Evolutionary conservation across 2,797 vertebrate genomes (phyloP), one percentile per base, ranked within the genome.

Genomic region (Gymnodraco acuticeps): DNA sequence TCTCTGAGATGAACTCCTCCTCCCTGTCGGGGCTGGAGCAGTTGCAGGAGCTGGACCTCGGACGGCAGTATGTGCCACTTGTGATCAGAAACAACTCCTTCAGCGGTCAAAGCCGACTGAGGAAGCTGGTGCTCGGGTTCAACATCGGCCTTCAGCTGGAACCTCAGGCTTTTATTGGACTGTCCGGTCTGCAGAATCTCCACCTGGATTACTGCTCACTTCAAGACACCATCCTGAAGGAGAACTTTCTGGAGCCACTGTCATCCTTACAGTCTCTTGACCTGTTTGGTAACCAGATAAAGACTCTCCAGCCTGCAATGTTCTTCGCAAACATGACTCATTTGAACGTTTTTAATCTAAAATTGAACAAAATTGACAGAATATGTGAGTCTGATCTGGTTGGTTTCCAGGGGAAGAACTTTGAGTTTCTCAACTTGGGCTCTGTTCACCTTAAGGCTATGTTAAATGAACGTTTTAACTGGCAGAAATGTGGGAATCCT

Each of bases 401-500:
- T 47, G 92, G 90, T 33, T 95, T 97, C 69, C 90, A 10, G 41
- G 94, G 95, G 43, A 96, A 95, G 71, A 66, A 33, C 0, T 94
- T 97, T 3, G 23, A 45, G 3, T 0, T 84, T 5, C 72, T 98
- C 5, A 93, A 77, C 38, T 83, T 98, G 11, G 19, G 73, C 6
- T 41, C 27, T 3, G 93, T 91, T 55, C 0, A 0, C 0, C 79
- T 96, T 2, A 87, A 82, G 7, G 17, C 0, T 10, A 76, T 53
- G 31, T 53, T 52, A 13, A 8, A 31, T 0, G 0, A 12, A 3
- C 2, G 10, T 0, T 69, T 69, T 7, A 72, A 89, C 77, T 96
- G 94, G 95, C 64, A 73, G 41, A 78, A 68, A 19, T 97, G 96
- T 73, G 86, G 84, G 72, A 97, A 96, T 86, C 96, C 95, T 2